Base-by-base conservation (phyloP, 92 coral and sea anemone species). In the Epizoanthus scotinus region DNA sequence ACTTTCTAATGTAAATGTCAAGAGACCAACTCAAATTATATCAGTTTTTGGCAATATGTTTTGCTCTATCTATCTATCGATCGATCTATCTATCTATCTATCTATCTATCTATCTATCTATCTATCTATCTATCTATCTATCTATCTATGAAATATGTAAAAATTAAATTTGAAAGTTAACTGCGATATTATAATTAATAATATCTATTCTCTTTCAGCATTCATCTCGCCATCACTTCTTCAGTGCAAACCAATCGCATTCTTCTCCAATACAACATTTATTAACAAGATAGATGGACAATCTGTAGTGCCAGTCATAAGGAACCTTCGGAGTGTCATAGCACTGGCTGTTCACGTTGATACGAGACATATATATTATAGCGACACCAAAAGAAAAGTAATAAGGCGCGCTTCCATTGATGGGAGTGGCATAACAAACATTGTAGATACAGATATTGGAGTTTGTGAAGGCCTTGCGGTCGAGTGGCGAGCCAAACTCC, bases 401-500 rank as follows among this genome's bases (percentile, higher is more conserved):
- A 75, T 75, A 57, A 27, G 8, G 2, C 63, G 81, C 60, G 54
- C 63, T 0, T 38, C 67, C 0, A 8, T 38, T 31, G 44, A 75
- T 31, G 81, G 68, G 22, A 47, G 53, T 3, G 67, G 7, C 1
- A 0, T 75, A 59, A 75, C 38, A 13, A 40, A 75, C 26, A 22
- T 75, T 10, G 25, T 75, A 22, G 59, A n/a, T 58, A 63, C 59
- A 22, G 19, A 75, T 57, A 21, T 75, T 21, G 81, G 81, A 13
- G 26, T 22, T 12, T 75, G 81, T 21, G 81, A 75, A n/a, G 81
- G 81, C 2, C 55, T 75, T 8, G 68, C 81, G 10, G 63, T 75
- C 36, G 81, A 75, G 21, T 75, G 81, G 81, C 67, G 68, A 5
- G 42, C 81, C 1, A 59, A 50, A 24, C 61, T 75, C 36, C 81